Base-by-base conservation (phyloP, 2,797 vertebrate genomes). In the Artibeus jamaicensis region DNA sequence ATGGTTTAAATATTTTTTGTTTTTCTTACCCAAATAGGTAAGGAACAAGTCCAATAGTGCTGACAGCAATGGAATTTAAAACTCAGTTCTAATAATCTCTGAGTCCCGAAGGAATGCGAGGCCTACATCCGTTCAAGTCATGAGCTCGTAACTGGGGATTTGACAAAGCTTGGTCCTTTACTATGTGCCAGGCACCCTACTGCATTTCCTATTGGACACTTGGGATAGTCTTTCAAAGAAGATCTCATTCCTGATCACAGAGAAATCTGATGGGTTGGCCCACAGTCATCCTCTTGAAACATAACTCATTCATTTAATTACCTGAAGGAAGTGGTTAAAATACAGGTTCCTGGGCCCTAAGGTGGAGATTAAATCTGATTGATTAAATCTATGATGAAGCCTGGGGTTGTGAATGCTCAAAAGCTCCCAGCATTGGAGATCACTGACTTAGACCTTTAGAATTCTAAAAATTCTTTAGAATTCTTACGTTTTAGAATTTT, bases 1-100 rank as follows among this genome's bases (percentile, higher is more conserved):
- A 70, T 90, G 19, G 65, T 78, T 95, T 76, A 18, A 68, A 44
- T n/a, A 44, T 65, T 62, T 53, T 18, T 83, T 81, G 34, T 85
- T 74, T 81, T 94, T 90, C n/a, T 88, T 85, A 71, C 65, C 73
- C 81, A 86, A 74, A 81, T 96, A 95, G 86, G 84, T 86, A 94
- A 95, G 71, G 74, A 93, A 82, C 79, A 84, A 94, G 70, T 95
- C 48, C 65, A 89, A 11, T 73, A 87, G 94, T 93, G 92, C 92
- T 96, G 95, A 96, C 94, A 97, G 96, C 93, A 71, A 26, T 90
- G 95, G 91, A 97, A 97, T 97, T 93, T 93, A 88, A 96, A 95
- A 87, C 83, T 93, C 46, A 48, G 59, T 73, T 94, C 77, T 94
- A 83, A 90, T 97, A 96, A 88, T 96, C 91, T 90, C 68, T 76